phyloP scores from a whole-genome alignment of 2,113 vertebrate species.

The Barnardius zonarius region DNA sequence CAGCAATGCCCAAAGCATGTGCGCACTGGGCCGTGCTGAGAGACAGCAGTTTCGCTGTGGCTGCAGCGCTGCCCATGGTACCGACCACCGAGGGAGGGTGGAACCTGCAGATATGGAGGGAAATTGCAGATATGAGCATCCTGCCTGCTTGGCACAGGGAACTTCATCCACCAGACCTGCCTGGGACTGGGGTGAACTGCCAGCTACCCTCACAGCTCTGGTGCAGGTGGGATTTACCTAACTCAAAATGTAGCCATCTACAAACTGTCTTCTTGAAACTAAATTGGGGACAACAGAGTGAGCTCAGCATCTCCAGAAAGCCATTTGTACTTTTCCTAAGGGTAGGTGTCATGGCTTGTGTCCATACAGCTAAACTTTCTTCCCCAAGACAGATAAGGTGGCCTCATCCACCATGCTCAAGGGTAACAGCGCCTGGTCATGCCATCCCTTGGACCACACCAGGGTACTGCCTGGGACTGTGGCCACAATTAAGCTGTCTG shows the following conservation, averaged over 20 bases:
- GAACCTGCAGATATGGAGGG: slow-evolving; percentile 72
- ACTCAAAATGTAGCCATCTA: background rate
- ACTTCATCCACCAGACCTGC: background rate
- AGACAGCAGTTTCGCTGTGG: slow-evolving; percentile 80
- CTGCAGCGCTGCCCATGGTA: slow-evolving; percentile 86
- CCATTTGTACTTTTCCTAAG: background rate
- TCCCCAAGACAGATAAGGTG: background rate
- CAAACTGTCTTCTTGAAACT: background rate
- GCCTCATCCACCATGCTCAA: background rate
- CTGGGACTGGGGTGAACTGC: background rate
- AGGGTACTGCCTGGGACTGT: background rate
- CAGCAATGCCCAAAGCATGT: slow-evolving; percentile 84
- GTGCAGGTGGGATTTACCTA: background rate
- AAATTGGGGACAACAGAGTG: background rate
- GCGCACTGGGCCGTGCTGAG: slow-evolving; percentile 72
- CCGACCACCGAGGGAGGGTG: slow-evolving; percentile 88
- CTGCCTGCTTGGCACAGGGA: background rate
- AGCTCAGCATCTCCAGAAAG: background rate
- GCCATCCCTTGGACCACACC: background rate
- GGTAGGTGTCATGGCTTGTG: background rate
- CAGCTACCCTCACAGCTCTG: background rate
- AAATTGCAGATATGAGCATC: background rate
- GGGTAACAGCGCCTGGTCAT: background rate
- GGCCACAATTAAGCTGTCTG: background rate
- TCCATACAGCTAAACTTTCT: background rate